These are phyloP conservation scores for Alligator mississippiensis DNA, from an alignment of 2,113 vertebrate species.

Conservation along the genomic window DNA sequence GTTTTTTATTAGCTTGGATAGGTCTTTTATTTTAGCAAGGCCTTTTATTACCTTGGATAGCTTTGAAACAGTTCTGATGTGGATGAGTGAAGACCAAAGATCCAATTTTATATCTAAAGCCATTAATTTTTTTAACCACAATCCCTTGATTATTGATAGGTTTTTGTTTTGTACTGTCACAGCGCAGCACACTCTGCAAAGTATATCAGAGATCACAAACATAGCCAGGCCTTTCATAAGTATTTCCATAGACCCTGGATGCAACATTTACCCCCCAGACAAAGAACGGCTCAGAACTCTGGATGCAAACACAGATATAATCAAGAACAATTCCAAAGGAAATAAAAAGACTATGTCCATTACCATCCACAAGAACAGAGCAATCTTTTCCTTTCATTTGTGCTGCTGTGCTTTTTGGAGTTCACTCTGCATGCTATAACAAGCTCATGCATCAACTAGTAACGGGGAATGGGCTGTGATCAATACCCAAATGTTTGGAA, in stretches of 20 bases:
- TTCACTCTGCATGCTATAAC: background rate
- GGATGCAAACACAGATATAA: background rate
- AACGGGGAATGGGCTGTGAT: background rate
- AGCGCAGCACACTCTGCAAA: conserved; percentile 1
- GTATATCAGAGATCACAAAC: background rate
- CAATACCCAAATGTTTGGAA: background rate
- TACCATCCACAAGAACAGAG: background rate
- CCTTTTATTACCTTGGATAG: conserved; percentile 71
- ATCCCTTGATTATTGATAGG: conserved; percentile 56
- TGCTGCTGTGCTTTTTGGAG: background rate
- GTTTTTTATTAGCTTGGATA: conserved; percentile 76
- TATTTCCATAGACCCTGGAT: background rate
- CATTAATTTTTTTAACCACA: conserved; percentile 46
- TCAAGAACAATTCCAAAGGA: background rate
- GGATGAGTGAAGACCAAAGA: conserved; percentile 66
- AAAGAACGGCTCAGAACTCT: background rate
- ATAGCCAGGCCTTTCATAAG: background rate
- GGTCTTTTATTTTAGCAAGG: conserved; percentile 74
- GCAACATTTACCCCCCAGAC: background rate
- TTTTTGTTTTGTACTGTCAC: conserved; percentile 46
- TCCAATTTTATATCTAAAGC: conserved; percentile 33
- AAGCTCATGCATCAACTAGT: background rate
- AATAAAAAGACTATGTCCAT: too few species aligned
- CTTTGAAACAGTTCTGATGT: conserved; percentile 58
- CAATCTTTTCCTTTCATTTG: background rate